Conservation (phyloP, 2,888 invertebrate genomes). For the Prenolepis imparis region DNA sequence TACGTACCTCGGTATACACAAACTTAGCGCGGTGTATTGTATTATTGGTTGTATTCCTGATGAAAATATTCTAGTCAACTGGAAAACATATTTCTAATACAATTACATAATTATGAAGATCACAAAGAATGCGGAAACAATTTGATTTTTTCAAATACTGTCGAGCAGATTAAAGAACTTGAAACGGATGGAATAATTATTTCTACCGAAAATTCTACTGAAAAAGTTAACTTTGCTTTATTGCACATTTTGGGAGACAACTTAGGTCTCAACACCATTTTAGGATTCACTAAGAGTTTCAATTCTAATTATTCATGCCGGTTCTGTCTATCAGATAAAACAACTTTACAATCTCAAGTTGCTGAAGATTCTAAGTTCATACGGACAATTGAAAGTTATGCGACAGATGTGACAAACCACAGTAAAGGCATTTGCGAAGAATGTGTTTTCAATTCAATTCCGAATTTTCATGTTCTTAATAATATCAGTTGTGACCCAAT, state of each 20-base stretch:
- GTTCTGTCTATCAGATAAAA: constrained; percentile 55
- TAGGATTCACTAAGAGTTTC: constrained; percentile 57
- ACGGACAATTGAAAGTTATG: not conserved
- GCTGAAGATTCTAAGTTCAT: constrained; percentile 15
- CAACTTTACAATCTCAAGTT: constrained; percentile 15
- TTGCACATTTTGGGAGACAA: not conserved
- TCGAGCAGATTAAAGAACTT: constrained; percentile 61
- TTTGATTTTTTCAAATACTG: constrained; percentile 52
- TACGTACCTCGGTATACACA: constrained; percentile 66
- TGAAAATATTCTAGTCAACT: constrained; percentile 60
- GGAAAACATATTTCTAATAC: constrained; percentile 70
- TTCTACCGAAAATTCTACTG: constrained; percentile 18
- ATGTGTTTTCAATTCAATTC: constrained; percentile 64
- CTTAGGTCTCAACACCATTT: not conserved
- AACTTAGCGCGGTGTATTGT: constrained; percentile 67
- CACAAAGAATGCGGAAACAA: constrained; percentile 58
- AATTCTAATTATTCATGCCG: constrained; percentile 58
- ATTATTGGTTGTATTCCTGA: constrained; percentile 61
- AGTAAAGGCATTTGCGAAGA: constrained; percentile 56
- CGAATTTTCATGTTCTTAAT: constrained; percentile 59
- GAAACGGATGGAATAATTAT: constrained; percentile 58
- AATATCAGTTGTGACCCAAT: constrained; percentile 60
- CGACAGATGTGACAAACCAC: constrained; percentile 1
- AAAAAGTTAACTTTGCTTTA: constrained; percentile 52
- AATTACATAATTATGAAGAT: constrained; percentile 63